Evolutionary conservation across 2,888 invertebrate species (phyloP), one percentile per base, ranked within the genome.

Genomic region (Ormyrus nitidulus): DNA sequence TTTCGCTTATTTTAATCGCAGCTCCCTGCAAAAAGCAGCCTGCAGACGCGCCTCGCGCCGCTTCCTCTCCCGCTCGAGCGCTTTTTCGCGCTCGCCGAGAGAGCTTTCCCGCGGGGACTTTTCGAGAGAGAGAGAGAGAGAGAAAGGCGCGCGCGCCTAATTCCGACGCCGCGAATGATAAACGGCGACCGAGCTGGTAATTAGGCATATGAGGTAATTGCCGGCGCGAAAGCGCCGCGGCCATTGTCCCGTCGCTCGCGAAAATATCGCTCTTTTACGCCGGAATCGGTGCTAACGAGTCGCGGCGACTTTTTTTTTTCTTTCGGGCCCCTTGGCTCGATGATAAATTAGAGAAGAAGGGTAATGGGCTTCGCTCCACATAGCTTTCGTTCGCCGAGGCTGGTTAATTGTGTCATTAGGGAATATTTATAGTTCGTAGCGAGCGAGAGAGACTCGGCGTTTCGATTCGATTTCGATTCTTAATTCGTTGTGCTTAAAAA

Each of bases 1-100:
- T 34, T 65, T 48, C 49, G 65, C 56, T 74, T 74, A 59, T 74
- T 66, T 74, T 74, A 74, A 74, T 74, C 4, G 34, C 34, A 3
- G 34, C 34, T 3, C 34, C 34, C 34, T 34, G 34, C 34, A 34
- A 34, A 34, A 34, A 34, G 34, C 34, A 34, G 34, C 34, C 34
- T 4, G 34, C 19, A 19, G 34, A 34, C 34, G 3, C 34, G 34
- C 34, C 34, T 1, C 34, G 34, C 34, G 34, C 34, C 34, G 13
- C 13, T 13, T 34, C 34, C 34, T 34, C 34, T 2, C 34, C 34
- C 34, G 34, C 34, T 34, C 34, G 34, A n/a, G 2, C 2, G 34
- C 34, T 34, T 34, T 34, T 34, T 1, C 34, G 34, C 34, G 1
- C 34, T 34, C 34, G 34, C 34, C 34, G 2, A 34, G 66, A 13